Conservation (phyloP, 2,888 invertebrate genomes). For the Drosophila trichaetosa region DNA sequence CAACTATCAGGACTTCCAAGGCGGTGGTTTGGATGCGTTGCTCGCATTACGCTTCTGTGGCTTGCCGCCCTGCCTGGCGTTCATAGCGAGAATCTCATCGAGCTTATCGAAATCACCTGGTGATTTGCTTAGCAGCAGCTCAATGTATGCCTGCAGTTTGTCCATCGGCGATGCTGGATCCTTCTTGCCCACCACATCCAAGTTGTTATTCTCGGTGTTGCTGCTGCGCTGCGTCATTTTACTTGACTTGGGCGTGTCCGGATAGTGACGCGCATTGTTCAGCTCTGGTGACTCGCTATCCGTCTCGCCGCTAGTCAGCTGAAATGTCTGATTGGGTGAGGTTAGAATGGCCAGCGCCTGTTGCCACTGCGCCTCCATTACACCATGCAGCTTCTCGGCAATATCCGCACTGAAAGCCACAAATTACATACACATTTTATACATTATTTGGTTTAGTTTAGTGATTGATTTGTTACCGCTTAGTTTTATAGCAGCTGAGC, state of each 20-base stretch:
- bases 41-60: constrained; percentile 36
- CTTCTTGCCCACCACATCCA: constrained; percentile 61
- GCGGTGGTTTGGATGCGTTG: constrained; percentile 65
- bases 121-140: constrained; percentile 86
- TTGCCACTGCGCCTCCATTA: constrained; percentile 93
- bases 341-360: constrained; percentile 90
- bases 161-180: constrained; percentile 75
- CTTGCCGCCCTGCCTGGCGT: constrained; percentile 56
- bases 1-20: constrained; percentile 79
- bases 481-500: constrained; percentile 83
- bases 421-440: background rate
- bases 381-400: constrained; percentile 90
- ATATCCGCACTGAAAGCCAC: constrained; percentile 87
- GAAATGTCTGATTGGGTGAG: constrained; percentile 77
- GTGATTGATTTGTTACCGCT: constrained; percentile 63
- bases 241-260: constrained; percentile 83
- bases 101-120: constrained; percentile 84
- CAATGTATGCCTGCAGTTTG: constrained; percentile 83
- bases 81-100: constrained; percentile 78
- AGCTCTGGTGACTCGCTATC: constrained; percentile 68
- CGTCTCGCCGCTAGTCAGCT: constrained; percentile 45
- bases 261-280: constrained; percentile 77
- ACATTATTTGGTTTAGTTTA: background rate
- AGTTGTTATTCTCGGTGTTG: constrained; percentile 71
- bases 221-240: constrained; percentile 69